These are phyloP conservation scores for Ceratina japonica DNA, from an alignment of 1,140 invertebrate species.

Conservation along the genomic window DNA sequence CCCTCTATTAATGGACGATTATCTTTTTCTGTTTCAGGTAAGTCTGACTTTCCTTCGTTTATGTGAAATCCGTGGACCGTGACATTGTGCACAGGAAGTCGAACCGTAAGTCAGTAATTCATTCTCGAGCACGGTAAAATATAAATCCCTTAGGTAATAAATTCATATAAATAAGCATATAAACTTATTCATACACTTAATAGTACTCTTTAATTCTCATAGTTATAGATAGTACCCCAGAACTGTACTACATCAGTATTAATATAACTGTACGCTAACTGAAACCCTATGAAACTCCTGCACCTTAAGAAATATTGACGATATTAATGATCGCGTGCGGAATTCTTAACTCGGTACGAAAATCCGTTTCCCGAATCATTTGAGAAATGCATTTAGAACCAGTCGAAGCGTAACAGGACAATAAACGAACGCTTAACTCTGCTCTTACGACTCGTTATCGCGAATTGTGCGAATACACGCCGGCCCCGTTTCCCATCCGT, in stretches of 20 bases:
- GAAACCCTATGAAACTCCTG: too few species aligned
- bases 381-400: neutral
- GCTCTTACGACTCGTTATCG: slow-evolving; percentile 41
- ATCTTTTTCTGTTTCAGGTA: slow-evolving; percentile 50
- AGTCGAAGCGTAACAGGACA: slow-evolving; percentile 1
- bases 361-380: too few species aligned
- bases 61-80: neutral
- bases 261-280: too few species aligned
- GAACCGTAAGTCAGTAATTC: slow-evolving; percentile 30
- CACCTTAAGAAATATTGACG: too few species aligned
- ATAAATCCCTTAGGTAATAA: neutral
- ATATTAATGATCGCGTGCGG: too few species aligned
- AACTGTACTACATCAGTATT: too few species aligned
- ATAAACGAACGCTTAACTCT: slow-evolving; percentile 30
- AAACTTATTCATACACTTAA: too few species aligned
- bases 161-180: neutral
- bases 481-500: slow-evolving; percentile 18
- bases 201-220: too few species aligned
- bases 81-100: slow-evolving; percentile 2
- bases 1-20: slow-evolving; percentile 44
- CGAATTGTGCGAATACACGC: slow-evolving; percentile 40
- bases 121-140: neutral
- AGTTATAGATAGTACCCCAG: too few species aligned
- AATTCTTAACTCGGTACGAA: too few species aligned
- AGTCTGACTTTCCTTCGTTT: slow-evolving; percentile 25